Evolutionary conservation across 2,797 vertebrate species (phyloP), one percentile per base, ranked within the genome.

Genomic region (Anabas testudineus): DNA sequence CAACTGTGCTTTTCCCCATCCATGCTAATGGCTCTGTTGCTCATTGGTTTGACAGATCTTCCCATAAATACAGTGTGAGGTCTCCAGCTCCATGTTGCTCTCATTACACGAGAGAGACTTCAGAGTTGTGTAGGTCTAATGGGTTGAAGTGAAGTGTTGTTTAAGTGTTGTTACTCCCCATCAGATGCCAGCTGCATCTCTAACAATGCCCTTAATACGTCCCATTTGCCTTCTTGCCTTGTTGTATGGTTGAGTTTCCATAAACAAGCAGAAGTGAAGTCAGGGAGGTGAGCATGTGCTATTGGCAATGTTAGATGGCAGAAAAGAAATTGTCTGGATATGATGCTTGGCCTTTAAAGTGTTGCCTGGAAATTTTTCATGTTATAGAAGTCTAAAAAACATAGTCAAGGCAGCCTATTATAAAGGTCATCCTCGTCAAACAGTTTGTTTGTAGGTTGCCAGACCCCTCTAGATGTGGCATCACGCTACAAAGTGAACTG

Each of bases 111-210:
- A 49, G 45, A 55, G 57, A 61, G 53, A 78, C 83, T 76, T 85
- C 49, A 65, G 67, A 63, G 82, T 76, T 80, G 82, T 83, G 84
- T 74, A 72, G 75, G 81, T 74, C 80, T 91, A 91, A 91, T 90
- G 82, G 90, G 80, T 83, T 53, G 46, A 83, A 82, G 83, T 71
- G 78, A 85, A 90, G 82, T 64, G 64, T 76, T 89, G 81, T 87
- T 86, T 82, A 86, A 87, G 72, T 66, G 63, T 76, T 88, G 81
- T 84, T 89, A 72, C 73, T 76, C 74, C 65, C 76, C 70, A 79
- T 87, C 82, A 69, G 75, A 75, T 22, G 69, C 68, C 60, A 46
- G 74, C 72, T 70, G 67, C 68, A 70, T 81, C 82, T 85, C 87
- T 76, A 81, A 84, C 71, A 85, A 74, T 45, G 57, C 47, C 43